Conservation (phyloP, 2,888 invertebrate genomes). For the Eupithecia tripunctaria region DNA sequence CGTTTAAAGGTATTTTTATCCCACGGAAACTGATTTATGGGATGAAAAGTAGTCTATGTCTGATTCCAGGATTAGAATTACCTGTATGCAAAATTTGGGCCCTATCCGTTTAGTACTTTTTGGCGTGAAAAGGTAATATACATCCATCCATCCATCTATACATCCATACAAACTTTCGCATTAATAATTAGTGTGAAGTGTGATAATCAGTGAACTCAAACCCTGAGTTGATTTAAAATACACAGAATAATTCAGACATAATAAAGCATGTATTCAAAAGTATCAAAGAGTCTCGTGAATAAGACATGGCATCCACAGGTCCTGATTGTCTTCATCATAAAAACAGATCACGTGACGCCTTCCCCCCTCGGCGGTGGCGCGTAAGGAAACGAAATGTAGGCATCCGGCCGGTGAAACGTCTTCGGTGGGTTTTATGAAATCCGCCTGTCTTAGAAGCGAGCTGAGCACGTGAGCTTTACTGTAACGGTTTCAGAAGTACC, state of each 20-base stretch:
- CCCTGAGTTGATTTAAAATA: background rate
- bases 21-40: too few relatives aligned
- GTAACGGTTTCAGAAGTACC: conserved; percentile 4
- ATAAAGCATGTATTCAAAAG: conserved; percentile 47
- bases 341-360: conserved; percentile 70
- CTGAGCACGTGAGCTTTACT: conserved; percentile 19
- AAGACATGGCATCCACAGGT: conserved; percentile 60
- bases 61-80: too few relatives aligned
- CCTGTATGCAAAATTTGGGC: too few relatives aligned
- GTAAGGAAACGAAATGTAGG: conserved; percentile 50
- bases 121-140: too few relatives aligned
- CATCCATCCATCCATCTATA: too few relatives aligned
- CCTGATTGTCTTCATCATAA: conserved; percentile 73
- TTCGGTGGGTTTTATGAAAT: conserved; percentile 42
- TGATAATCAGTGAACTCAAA: background rate
- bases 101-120: too few relatives aligned
- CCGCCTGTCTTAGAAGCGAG: conserved; percentile 31
- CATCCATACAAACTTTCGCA: too few relatives aligned
- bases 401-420: conserved; percentile 39
- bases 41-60: too few relatives aligned
- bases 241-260: conserved; percentile 10
- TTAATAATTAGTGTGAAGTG: too few relatives aligned
- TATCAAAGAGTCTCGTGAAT: conserved; percentile 58
- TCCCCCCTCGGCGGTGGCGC: conserved; percentile 46
- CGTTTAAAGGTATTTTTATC: too few relatives aligned